Evolutionary conservation across 2,113 vertebrate species (phyloP), one percentile per base, ranked within the genome.

Genomic region (Zapornia atra): DNA sequence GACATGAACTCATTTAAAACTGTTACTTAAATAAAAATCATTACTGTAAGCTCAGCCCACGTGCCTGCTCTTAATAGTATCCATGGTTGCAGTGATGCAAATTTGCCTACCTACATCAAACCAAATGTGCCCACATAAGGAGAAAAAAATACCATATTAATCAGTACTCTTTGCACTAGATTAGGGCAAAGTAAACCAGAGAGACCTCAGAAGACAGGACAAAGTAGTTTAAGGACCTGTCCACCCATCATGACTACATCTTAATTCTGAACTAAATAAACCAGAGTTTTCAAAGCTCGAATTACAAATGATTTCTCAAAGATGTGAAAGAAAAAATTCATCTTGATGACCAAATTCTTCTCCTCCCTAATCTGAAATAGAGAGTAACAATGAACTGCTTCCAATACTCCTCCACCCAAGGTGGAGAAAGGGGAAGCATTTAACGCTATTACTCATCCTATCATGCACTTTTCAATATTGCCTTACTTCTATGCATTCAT

Each of bases 51-150:
- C 66, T 92, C 94, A 96, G 82, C 96, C 96, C 96, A 96, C 94
- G 7, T 94, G 94, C 91, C 83, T 96, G 93, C 97, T 97, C 97
- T 97, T 98, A 97, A 98, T 97, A 94, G 98, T 98, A 98, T 98
- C 98, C 98, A 98, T 98, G 98, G 98, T 89, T 98, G 97, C 98
- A 98, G 80, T 98, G 98, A 98, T 98, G 97, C 95, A 98, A 96
- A 97, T 97, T 94, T 97, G 96, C 96, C 98, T 97, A 98, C 98
- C 98, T 97, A 97, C 95, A 92, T 86, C 68, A 97, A 96, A 88
- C 86, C 91, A 93, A 93, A 91, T 59, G 75, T 97, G 97, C 98
- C 97, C 96, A 97, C 97, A 97, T 95, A 97, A 79, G 83, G 71
- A 94, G 86, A 86, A 92, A 80, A 97, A 94, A 84, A 63, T 40